These are phyloP conservation scores for Ciconia boyciana DNA, from an alignment of 2,113 vertebrate species.

Conservation along the genomic window DNA sequence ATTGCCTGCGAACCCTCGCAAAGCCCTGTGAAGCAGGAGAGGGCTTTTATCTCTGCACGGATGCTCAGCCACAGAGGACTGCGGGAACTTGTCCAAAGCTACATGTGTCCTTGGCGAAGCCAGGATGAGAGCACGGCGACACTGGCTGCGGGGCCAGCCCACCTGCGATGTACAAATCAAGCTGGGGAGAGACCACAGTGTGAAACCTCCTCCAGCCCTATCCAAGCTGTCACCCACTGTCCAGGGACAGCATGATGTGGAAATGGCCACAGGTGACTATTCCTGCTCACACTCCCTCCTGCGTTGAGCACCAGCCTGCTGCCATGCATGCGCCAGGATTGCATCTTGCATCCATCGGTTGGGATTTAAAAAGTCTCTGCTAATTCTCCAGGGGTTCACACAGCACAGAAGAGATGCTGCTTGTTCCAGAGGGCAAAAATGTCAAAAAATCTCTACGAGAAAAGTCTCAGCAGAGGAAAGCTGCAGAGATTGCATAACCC, in stretches of 20 bases:
- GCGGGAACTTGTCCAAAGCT: not conserved
- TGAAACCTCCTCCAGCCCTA: not conserved
- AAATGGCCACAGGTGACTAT: not conserved
- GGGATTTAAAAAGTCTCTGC: not conserved
- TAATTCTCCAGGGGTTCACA: not conserved
- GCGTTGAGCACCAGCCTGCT: not conserved
- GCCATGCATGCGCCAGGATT: not conserved
- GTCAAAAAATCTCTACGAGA: not conserved
- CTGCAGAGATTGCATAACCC: not conserved
- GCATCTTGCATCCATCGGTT: not conserved
- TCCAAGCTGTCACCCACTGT: not conserved
- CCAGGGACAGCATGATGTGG: not conserved
- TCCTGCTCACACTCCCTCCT: not conserved
- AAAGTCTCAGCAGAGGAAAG: not conserved
- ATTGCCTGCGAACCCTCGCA: not conserved
- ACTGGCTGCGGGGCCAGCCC: not conserved
- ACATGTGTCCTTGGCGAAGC: not conserved
- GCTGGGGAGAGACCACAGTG: not conserved
- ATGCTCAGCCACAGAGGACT: not conserved
- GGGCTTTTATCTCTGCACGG: not conserved
- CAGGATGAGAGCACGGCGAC: rapidly evolving
- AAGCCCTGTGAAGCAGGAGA: not conserved
- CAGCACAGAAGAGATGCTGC: not conserved
- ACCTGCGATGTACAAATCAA: rapidly evolving
- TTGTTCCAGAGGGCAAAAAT: not conserved